phyloP scores from a whole-genome alignment of 2,888 invertebrate genomes.

The Embidobia sp. region DNA sequence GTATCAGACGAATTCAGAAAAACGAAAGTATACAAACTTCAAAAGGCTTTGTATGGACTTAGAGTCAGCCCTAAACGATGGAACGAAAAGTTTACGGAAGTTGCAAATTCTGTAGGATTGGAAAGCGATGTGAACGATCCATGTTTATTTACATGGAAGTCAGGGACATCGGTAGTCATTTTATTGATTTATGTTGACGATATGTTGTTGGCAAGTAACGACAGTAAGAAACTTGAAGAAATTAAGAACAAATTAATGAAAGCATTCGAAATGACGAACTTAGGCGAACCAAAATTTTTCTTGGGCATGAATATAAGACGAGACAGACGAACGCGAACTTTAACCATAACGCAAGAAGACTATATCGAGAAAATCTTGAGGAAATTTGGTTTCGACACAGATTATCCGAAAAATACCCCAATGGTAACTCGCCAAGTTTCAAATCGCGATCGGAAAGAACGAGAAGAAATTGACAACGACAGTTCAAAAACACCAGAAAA shows the following conservation, averaged over 20 bases:
- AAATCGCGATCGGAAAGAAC: conserved; percentile 21
- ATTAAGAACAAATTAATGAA: conserved; percentile 54
- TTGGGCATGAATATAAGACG: conserved; percentile 64
- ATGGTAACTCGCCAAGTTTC: conserved; percentile 47
- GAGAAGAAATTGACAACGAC: conserved; percentile 14
- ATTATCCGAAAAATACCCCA: conserved; percentile 45
- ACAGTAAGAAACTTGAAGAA: conserved; percentile 46
- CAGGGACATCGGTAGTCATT: conserved; percentile 59
- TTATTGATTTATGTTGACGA: conserved; percentile 63
- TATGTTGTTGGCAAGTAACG: conserved; percentile 64
- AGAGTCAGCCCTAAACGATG: no score
- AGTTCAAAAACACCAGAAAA: conserved; percentile 10
- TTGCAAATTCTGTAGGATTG: conserved; percentile 45
- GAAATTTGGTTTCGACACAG: conserved; percentile 42
- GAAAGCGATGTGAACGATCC: conserved; percentile 61
- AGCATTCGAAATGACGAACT: conserved; percentile 65
- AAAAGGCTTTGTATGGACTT: conserved; percentile 9
- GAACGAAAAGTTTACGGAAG: conserved; percentile 10
- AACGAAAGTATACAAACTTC: conserved; percentile 3
- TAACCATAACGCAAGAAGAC: conserved; percentile 31
- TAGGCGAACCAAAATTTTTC: conserved; percentile 64
- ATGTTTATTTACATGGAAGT: conserved; percentile 65
- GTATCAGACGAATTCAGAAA: neutral
- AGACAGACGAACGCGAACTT: conserved; percentile 43
- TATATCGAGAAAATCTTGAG: conserved; percentile 47